Conservation (phyloP, 2,888 invertebrate genomes). For the Folsomia candida region DNA sequence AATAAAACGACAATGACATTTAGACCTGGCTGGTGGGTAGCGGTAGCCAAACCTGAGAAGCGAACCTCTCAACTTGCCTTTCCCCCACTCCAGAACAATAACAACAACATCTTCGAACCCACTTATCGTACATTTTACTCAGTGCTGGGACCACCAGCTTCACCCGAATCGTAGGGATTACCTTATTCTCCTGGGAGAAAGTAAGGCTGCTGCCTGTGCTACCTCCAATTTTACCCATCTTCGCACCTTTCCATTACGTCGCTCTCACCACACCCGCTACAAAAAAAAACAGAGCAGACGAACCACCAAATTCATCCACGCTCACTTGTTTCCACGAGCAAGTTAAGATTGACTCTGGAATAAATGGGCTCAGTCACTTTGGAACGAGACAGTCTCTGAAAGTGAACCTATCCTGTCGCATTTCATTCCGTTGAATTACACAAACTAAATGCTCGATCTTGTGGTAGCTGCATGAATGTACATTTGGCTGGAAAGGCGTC, state of each 20-base stretch:
- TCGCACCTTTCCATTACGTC: constrained; percentile 5
- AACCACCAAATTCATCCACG: background rate
- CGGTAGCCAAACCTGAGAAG: background rate
- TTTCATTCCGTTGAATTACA: too few species aligned
- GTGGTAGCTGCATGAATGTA: too few species aligned
- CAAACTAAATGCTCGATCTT: too few species aligned
- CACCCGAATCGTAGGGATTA: background rate
- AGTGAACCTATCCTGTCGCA: background rate
- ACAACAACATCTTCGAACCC: background rate
- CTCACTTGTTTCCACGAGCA: background rate
- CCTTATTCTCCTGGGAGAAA: background rate
- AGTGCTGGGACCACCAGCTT: background rate
- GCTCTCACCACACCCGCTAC: background rate
- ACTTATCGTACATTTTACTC: background rate
- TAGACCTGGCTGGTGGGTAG: background rate
- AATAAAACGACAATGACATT: background rate
- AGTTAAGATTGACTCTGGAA: background rate
- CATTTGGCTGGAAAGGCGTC: too few species aligned
- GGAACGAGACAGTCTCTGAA: background rate
- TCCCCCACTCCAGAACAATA: background rate
- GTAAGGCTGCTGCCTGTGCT: background rate
- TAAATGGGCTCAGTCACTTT: background rate
- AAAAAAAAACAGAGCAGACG: background rate
- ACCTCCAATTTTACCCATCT: background rate
- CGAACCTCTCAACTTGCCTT: background rate